A percentile compares a stretch with the other conserved stretches of the same genome.
These are phyloP conservation scores for Byasa hedistus DNA, from an alignment of 2,888 invertebrate genomes.

Conservation along the genomic window DNA sequence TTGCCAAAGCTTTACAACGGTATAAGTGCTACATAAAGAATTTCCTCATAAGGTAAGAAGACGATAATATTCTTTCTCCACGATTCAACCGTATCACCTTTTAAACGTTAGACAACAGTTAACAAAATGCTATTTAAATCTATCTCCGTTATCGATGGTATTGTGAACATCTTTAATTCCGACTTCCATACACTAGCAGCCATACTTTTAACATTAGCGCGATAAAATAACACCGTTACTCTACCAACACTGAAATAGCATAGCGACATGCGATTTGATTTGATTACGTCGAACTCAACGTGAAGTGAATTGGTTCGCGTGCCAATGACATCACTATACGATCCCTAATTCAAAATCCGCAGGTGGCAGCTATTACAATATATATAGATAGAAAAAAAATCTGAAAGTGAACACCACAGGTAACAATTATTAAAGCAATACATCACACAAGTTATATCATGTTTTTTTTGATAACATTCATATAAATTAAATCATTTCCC, in stretches of 20 bases:
- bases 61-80: neutral
- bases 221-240: conserved; percentile 23
- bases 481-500: too few relatives aligned
- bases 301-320: conserved; percentile 22
- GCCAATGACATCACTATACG: conserved; percentile 27
- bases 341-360: conserved; percentile 27
- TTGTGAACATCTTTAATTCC: conserved; percentile 8
- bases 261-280: conserved; percentile 25
- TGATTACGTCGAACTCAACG: conserved; percentile 24
- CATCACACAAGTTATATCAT: too few relatives aligned
- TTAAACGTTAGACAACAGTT: conserved; percentile 7
- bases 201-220: conserved; percentile 9
- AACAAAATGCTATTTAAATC: conserved; percentile 1
- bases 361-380: conserved; percentile 15
- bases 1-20: too few relatives aligned
- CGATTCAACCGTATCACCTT: neutral
- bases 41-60: too few relatives aligned
- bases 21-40: too few relatives aligned
- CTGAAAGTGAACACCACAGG: too few relatives aligned
- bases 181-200: conserved; percentile 5
- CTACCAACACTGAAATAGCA: conserved; percentile 11
- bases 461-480: too few relatives aligned
- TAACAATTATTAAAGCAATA: too few relatives aligned
- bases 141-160: neutral
- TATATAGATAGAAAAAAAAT: neutral